Evolutionary conservation across 2,113 vertebrate genomes (phyloP).

Genomic region (Parus major): DNA sequence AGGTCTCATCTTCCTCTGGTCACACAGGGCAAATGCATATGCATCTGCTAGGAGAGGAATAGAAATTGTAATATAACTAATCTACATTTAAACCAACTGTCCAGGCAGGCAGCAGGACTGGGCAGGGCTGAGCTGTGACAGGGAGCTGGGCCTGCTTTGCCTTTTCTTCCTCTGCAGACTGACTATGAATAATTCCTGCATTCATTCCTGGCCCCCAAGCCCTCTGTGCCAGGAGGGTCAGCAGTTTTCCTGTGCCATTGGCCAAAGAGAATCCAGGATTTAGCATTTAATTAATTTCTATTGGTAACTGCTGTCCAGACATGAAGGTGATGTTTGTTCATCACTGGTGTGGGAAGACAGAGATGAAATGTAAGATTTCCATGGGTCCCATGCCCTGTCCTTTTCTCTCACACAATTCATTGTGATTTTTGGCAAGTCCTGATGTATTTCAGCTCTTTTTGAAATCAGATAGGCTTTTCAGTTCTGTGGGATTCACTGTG

Average conservation of each 20-base stretch:
- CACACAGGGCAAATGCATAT: conserved; percentile 40
- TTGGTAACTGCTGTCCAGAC: not conserved
- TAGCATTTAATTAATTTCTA: not conserved
- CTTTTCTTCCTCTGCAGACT: not conserved
- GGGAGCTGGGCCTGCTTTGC: not conserved
- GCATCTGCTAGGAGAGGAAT: conserved; percentile 1
- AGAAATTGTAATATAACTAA: conserved; percentile 36
- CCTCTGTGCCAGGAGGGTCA: not conserved
- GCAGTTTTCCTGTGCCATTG: not conserved
- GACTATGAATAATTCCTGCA: not conserved
- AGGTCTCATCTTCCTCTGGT: conserved; percentile 52
- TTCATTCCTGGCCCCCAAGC: not conserved
- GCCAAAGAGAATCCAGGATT: not conserved
- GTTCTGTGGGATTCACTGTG: not conserved
- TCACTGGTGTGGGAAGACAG: not conserved
- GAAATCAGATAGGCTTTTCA: not conserved
- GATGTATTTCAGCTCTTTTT: not conserved
- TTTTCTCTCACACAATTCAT: not conserved
- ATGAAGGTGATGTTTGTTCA: not conserved
- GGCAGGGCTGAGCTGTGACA: not conserved
- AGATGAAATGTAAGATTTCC: not conserved
- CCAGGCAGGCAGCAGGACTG: not conserved
- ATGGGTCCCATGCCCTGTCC: not conserved
- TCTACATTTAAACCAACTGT: conserved; percentile 50
- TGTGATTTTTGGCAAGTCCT: not conserved